Percentiles rank a stretch among this genome's conserved stretches.
Evolutionary conservation across 2,113 vertebrate genomes (phyloP).

Genomic region (Pteropus alecto): DNA sequence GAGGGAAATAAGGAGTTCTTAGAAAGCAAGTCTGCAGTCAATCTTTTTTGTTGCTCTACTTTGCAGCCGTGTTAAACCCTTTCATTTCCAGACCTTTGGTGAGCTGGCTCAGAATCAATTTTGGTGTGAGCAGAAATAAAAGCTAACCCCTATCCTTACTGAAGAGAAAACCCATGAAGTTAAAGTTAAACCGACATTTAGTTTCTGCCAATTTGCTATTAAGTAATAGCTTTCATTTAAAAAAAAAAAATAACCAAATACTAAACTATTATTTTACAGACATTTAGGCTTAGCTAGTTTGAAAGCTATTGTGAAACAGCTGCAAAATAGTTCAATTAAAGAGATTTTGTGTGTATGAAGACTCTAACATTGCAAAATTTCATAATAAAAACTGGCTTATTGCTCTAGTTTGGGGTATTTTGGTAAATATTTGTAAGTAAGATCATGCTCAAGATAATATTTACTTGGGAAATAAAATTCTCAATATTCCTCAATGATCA

Average conservation of each 20-base stretch:
- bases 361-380: not conserved
- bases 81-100: slow-evolving; percentile 7
- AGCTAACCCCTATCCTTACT: not conserved
- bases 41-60: slow-evolving; percentile 9
- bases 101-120: slow-evolving; percentile 12
- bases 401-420: slow-evolving; percentile 30
- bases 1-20: slow-evolving; percentile 7
- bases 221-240: not conserved
- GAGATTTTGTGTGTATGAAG: not conserved
- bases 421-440: slow-evolving; percentile 28
- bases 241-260: slow-evolving; percentile 7
- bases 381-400: not conserved
- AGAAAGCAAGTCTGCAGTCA: slow-evolving; percentile 1
- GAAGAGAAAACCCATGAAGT: not conserved
- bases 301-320: slow-evolving; percentile 41
- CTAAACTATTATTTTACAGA: not conserved
- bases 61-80: not conserved
- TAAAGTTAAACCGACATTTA: not conserved
- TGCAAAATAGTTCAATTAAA: slow-evolving; percentile 12
- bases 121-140: not conserved
- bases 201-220: not conserved
- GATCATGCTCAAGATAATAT: not conserved
- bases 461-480: not conserved
- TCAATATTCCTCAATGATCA: not conserved
- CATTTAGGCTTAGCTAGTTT: slow-evolving; percentile 5